These are phyloP conservation scores for Volucella inflata DNA, from an alignment of 2,888 invertebrate species.

Conservation along the genomic window DNA sequence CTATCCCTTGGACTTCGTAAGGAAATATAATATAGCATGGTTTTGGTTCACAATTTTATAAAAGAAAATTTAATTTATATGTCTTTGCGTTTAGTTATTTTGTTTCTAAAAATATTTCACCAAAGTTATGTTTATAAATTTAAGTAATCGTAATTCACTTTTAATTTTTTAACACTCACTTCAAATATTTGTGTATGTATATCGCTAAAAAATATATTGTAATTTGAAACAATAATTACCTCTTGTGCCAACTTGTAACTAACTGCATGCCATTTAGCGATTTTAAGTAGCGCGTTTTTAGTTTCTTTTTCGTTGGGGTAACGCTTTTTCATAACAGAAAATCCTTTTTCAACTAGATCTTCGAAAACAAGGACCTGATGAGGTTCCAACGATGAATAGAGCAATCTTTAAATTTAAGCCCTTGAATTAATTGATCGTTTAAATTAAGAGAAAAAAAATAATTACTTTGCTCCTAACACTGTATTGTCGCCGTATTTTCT, in stretches of 20 bases:
- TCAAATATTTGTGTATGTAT: not conserved
- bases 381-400: conserved; percentile 72
- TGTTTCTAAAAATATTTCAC: too few species aligned
- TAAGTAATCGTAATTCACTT: too few species aligned
- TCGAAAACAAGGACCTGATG: conserved; percentile 71
- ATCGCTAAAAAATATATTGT: not conserved
- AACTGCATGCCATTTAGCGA: conserved; percentile 79
- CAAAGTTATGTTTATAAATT: too few species aligned
- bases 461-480: conserved; percentile 74
- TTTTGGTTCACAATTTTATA: too few species aligned
- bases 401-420: conserved; percentile 19
- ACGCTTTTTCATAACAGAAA: conserved; percentile 60
- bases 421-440: not conserved
- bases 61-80: too few species aligned
- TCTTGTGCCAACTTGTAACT: conserved; percentile 75
- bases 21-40: too few species aligned
- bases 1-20: too few species aligned
- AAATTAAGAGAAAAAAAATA: not conserved
- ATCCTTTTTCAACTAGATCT: conserved; percentile 58
- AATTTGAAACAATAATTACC: conserved; percentile 26
- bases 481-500: conserved; percentile 77
- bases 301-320: conserved; percentile 69
- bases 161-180: too few species aligned
- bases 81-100: too few species aligned
- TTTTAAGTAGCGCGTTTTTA: conserved; percentile 74